phyloP scores from a whole-genome alignment of 2,888 invertebrate genomes.

The Cosmopolites sordidus region DNA sequence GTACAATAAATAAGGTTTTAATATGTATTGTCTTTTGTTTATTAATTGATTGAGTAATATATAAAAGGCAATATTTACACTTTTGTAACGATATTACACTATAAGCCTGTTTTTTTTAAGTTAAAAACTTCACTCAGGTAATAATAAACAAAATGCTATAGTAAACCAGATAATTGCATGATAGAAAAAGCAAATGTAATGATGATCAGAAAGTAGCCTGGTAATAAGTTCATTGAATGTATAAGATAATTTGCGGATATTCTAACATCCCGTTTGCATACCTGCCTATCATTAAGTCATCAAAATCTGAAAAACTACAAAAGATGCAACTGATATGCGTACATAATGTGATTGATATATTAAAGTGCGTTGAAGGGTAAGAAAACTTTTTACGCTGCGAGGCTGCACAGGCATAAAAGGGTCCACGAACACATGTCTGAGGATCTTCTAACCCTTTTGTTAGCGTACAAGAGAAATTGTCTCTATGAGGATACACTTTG shows the following conservation, averaged over 20 bases:
- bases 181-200: no score
- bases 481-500: conserved; percentile 29
- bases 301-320: conserved; percentile 32
- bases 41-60: no score
- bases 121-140: no score
- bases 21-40: no score
- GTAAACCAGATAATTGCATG: no score
- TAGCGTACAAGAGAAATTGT: conserved; percentile 15
- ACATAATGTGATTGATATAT: conserved; percentile 48
- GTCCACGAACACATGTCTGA: conserved; percentile 35
- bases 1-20: no score
- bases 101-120: no score
- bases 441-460: conserved; percentile 41
- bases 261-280: conserved; percentile 9
- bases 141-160: no score
- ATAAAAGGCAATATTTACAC: no score
- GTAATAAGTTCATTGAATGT: conserved; percentile 1
- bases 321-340: conserved; percentile 44
- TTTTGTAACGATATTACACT: no score
- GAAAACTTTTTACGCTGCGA: conserved; percentile 40
- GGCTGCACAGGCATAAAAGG: conserved; percentile 41
- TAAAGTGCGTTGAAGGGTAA: conserved; percentile 42
- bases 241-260: conserved; percentile 18
- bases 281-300: conserved; percentile 39
- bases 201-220: no score